Evolutionary conservation across 2,888 invertebrate genomes (phyloP).

Genomic region (Scaptomyza reducta): DNA sequence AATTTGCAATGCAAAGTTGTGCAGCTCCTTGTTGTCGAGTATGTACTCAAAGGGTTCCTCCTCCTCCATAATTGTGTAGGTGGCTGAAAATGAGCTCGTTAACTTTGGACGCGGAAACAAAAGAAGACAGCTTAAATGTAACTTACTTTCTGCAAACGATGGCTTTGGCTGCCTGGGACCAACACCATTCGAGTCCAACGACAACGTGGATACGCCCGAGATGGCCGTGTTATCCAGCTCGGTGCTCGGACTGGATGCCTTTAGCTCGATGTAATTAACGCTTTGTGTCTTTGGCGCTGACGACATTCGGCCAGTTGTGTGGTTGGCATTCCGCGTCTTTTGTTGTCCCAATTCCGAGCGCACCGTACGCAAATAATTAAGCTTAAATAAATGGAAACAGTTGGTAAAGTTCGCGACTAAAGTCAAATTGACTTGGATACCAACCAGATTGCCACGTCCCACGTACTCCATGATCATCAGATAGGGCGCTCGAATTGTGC

Average conservation of each 20-base stretch:
- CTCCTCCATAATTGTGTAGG: constrained; percentile 78
- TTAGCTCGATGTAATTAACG: constrained; percentile 82
- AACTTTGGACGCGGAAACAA: not conserved
- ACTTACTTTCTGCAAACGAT: constrained; percentile 87
- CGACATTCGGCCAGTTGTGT: constrained; percentile 28
- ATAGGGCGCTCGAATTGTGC: constrained; percentile 88
- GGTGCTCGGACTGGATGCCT: constrained; percentile 66
- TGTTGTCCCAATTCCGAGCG: constrained; percentile 57
- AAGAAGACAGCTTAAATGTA: too few species aligned
- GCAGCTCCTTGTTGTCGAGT: constrained; percentile 86
- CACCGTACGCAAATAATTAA: constrained; percentile 69
- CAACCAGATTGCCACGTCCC: constrained; percentile 90
- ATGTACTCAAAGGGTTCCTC: constrained; percentile 81
- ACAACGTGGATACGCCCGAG: not conserved
- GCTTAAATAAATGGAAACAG: constrained; percentile 20
- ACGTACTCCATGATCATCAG: constrained; percentile 92
- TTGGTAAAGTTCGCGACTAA: not conserved
- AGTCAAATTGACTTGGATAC: not conserved
- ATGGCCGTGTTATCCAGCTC: constrained; percentile 17
- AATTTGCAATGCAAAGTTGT: constrained; percentile 91
- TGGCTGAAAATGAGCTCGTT: constrained; percentile 61
- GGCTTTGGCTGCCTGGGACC: constrained; percentile 77
- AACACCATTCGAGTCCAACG: not conserved
- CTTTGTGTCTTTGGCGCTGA: constrained; percentile 17
- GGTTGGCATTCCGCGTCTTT: constrained; percentile 51